phyloP scores from a whole-genome alignment of 2,888 invertebrate genomes.

The Eupithecia subfuscata region DNA sequence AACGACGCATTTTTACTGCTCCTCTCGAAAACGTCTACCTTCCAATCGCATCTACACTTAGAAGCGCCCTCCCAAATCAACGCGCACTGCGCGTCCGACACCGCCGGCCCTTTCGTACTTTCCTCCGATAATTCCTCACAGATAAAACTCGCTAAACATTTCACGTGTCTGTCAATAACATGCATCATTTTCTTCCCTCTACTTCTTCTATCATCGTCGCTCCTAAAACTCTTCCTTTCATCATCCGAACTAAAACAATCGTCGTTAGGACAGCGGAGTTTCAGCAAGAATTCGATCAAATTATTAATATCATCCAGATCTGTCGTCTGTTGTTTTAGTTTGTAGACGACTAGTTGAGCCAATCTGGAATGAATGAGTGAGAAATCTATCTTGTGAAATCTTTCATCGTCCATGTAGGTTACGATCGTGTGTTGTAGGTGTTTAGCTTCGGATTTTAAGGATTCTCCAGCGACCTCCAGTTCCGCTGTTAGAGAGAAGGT shows the following conservation, averaged over 20 bases:
- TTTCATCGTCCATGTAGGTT: constrained; percentile 87
- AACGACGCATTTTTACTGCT: constrained; percentile 80
- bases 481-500: constrained; percentile 83
- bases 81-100: constrained; percentile 83
- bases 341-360: constrained; percentile 85
- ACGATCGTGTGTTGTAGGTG: constrained; percentile 87
- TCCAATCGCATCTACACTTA: constrained; percentile 87
- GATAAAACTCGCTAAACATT: constrained; percentile 75
- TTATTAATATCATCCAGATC: constrained; percentile 73
- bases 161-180: constrained; percentile 70
- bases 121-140: constrained; percentile 73
- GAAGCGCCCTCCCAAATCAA: constrained; percentile 83
- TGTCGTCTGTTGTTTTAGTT: constrained; percentile 77
- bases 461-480: constrained; percentile 82
- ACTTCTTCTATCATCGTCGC: constrained; percentile 18
- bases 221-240: constrained; percentile 62
- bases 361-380: constrained; percentile 86
- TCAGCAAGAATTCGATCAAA: constrained; percentile 68
- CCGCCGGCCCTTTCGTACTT: constrained; percentile 73
- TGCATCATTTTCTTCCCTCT: constrained; percentile 65
- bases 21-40: constrained; percentile 77
- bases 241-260: constrained; percentile 86
- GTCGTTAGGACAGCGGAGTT: constrained; percentile 74
- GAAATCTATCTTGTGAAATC: constrained; percentile 87
- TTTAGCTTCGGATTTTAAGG: constrained; percentile 87